Percentiles rank a stretch among this genome's conserved stretches.
phyloP scores from a whole-genome alignment of 2,888 invertebrate genomes.

The Parnassius smintheus region DNA sequence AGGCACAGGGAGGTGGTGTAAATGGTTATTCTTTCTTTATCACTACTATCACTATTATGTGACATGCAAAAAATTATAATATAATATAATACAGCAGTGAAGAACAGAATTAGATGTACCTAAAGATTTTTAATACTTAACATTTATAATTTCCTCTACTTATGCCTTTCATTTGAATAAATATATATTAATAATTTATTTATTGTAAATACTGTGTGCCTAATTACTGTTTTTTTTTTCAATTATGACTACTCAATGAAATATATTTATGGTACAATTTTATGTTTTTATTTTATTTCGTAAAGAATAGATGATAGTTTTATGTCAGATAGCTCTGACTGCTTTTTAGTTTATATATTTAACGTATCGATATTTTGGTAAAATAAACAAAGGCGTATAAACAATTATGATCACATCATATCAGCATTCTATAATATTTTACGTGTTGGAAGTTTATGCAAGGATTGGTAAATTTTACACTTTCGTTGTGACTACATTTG shows the following conservation, averaged over 20 bases:
- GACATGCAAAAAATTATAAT: neutral
- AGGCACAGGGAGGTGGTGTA: constrained; percentile 4
- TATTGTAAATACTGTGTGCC: constrained; percentile 27
- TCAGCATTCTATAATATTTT: no score
- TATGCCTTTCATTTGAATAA: constrained; percentile 17
- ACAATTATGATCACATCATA: no score
- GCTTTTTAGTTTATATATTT: no score
- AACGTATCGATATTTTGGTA: no score
- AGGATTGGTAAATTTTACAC: no score
- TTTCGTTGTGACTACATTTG: no score
- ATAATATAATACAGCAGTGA: neutral
- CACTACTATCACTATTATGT: neutral
- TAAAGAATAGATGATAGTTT: no score
- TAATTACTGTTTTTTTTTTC: constrained; percentile 20
- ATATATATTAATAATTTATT: constrained; percentile 12
- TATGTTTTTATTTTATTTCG: constrained; percentile 8
- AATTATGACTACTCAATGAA: constrained; percentile 13
- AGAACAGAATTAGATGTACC: no score
- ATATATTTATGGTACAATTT: constrained; percentile 24
- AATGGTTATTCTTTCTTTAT: neutral
- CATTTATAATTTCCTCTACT: neutral
- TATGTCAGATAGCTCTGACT: no score
- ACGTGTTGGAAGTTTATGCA: no score
- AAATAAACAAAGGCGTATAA: no score
- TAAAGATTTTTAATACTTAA: no score